Evolutionary conservation across 2,888 invertebrate genomes (phyloP).

Genomic region (Villa cingulata): DNA sequence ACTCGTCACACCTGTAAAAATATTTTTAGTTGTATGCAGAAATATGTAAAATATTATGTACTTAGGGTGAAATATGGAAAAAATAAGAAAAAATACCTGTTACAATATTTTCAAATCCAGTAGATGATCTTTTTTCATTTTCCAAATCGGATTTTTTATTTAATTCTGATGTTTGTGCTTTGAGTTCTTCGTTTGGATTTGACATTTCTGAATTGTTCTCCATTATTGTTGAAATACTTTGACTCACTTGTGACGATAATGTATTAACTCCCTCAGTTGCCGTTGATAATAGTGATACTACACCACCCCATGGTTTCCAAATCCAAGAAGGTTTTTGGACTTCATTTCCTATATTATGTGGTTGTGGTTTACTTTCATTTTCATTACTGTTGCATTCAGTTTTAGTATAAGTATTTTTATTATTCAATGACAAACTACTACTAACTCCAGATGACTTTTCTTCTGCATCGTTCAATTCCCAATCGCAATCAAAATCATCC

Average conservation of each 20-base stretch:
- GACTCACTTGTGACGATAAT: slow-evolving; percentile 68
- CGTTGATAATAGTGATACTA: slow-evolving; percentile 57
- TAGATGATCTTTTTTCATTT: neutral
- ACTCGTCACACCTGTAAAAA: slow-evolving; percentile 23
- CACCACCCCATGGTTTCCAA: slow-evolving; percentile 67
- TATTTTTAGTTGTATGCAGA: neutral
- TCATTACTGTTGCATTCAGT: too few relatives aligned
- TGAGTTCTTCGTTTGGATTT: slow-evolving; percentile 64
- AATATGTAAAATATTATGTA: too few relatives aligned
- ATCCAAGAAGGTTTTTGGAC: slow-evolving; percentile 27
- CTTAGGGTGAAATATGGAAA: too few relatives aligned
- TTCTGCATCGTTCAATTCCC: slow-evolving; percentile 17
- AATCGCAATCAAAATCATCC: slow-evolving; percentile 43
- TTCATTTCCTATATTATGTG: neutral
- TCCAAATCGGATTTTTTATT: slow-evolving; percentile 4
- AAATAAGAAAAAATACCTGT: too few relatives aligned
- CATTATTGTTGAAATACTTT: slow-evolving; percentile 61
- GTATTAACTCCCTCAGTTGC: slow-evolving; percentile 63
- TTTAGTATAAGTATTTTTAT: too few relatives aligned
- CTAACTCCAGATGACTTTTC: neutral
- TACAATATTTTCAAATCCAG: slow-evolving; percentile 9
- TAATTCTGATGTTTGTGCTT: slow-evolving; percentile 18
- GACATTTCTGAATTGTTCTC: slow-evolving; percentile 75
- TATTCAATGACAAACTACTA: too few relatives aligned
- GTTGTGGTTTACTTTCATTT: neutral